Base-by-base conservation (phyloP, 2,113 vertebrate species). In the Pelvicachromis taeniatus region DNA sequence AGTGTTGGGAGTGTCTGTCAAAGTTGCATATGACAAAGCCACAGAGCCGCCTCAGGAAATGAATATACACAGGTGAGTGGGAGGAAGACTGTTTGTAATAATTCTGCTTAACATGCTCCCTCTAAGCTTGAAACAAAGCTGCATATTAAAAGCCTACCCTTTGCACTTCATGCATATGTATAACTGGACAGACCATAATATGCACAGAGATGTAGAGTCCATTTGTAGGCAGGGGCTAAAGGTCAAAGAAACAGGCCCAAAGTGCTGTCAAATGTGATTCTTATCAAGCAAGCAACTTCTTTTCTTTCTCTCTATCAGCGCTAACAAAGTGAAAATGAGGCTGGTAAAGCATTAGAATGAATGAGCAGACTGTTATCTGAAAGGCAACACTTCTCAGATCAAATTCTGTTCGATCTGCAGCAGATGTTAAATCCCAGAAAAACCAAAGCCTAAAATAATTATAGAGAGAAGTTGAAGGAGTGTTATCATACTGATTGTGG, bases 11-110 rank as follows among this genome's bases (percentile, higher is more conserved):
- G 97, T 99, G 94, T 98, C 98, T 7, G 97, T 95, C 65, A 99
- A 99, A 97, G 98, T 99, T 92, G 97, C 98, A 63, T 99, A 99
- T 4, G 99, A 99, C 94, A 99, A 99, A 96, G 97, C 98, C 3
- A 98, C 97, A 40, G 97, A 98, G 73, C 99, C 98, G 1, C 98
- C 99, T 3, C 97, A 98, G 96, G 99, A 99, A 95, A 99, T 99
- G 99, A 99, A 99, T 91, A 99, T 99, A 89, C 98, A 99, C 95
- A 98, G 99, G 99, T 99, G 94, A 96, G 97, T 81, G 40, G n/a
- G n/a, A 2, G 2, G 6, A 26, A 56, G 35, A 12, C 65, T 59
- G 9, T 16, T 68, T 70, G 65, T 48, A 70, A 17, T 70, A 0
- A 45, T 31, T 13, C 26, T n/a, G 45, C 45, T 52, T n/a, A 75